A percentile compares a stretch with the other conserved stretches of the same genome.
phyloP scores from a whole-genome alignment of 2,797 vertebrate genomes.

The Anas bahamensis region DNA sequence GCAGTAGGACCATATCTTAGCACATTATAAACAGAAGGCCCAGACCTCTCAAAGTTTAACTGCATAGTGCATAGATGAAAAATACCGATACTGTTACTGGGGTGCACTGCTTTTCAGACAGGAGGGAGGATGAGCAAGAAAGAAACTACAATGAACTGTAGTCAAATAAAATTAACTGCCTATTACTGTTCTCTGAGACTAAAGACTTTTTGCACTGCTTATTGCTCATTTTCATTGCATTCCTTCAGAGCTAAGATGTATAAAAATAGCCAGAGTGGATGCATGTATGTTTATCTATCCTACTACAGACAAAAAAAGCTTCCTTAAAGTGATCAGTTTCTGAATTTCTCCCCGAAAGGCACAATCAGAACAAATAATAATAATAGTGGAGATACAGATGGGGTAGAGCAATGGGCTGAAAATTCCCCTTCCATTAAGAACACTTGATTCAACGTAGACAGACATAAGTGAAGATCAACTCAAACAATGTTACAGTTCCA shows the following conservation, averaged over 20 bases:
- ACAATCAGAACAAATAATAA: background rate
- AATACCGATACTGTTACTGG: background rate
- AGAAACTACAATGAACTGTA: background rate
- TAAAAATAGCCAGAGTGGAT: background rate
- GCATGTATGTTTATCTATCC: background rate
- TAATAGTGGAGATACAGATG: background rate
- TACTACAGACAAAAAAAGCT: background rate
- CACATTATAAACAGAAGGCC: background rate
- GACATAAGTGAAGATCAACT: background rate
- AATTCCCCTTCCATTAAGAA: background rate
- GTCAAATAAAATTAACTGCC: background rate
- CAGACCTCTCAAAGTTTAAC: background rate
- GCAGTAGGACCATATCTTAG: background rate
- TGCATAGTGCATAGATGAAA: background rate
- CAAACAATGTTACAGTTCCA: background rate
- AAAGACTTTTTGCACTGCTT: background rate
- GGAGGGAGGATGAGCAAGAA: background rate
- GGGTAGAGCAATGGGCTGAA: background rate
- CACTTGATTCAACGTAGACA: background rate
- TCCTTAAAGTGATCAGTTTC: background rate
- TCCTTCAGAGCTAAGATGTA: background rate
- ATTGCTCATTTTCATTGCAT: background rate
- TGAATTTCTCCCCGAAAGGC: background rate
- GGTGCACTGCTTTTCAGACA: background rate
- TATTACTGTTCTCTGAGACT: background rate